A percentile compares a stretch with the other conserved stretches of the same genome.
Conservation (phyloP, 2,113 vertebrate species). For the Campylorhamphus procurvoides region DNA sequence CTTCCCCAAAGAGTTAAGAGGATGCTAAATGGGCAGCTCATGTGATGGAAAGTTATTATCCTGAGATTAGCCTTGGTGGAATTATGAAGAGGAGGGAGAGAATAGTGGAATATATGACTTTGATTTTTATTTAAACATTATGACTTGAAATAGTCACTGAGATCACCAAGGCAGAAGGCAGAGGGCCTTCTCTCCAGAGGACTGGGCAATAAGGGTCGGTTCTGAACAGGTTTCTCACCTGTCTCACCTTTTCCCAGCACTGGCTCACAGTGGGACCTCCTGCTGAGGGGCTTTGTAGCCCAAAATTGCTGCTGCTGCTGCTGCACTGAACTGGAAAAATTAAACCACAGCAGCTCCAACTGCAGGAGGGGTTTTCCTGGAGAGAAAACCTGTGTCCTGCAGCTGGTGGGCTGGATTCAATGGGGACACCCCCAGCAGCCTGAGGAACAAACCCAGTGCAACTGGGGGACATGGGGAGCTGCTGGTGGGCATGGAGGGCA, state of each 20-base stretch:
- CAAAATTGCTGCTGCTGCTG: neutral
- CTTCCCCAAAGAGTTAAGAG: neutral
- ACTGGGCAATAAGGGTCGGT: neutral
- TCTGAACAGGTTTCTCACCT: neutral
- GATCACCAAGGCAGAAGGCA: neutral
- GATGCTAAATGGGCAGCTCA: neutral
- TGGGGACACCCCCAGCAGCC: neutral
- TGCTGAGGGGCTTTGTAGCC: neutral
- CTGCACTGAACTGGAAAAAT: neutral
- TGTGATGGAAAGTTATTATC: neutral
- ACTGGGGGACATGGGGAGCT: neutral
- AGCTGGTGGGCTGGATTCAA: neutral
- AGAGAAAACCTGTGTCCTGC: neutral
- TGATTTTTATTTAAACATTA: neutral
- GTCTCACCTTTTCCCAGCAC: neutral
- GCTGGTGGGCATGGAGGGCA: neutral
- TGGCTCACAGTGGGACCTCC: neutral
- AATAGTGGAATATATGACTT: neutral
- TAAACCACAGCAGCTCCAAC: neutral
- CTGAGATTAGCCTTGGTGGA: neutral
- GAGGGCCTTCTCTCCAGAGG: neutral
- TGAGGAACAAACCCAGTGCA: neutral
- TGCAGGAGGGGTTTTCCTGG: neutral
- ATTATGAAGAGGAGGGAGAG: neutral
- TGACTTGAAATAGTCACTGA: neutral